Evolutionary conservation across 2,888 invertebrate genomes (phyloP), one percentile per base, ranked within the genome.

Genomic region (Rambutsinella grinnellia): DNA sequence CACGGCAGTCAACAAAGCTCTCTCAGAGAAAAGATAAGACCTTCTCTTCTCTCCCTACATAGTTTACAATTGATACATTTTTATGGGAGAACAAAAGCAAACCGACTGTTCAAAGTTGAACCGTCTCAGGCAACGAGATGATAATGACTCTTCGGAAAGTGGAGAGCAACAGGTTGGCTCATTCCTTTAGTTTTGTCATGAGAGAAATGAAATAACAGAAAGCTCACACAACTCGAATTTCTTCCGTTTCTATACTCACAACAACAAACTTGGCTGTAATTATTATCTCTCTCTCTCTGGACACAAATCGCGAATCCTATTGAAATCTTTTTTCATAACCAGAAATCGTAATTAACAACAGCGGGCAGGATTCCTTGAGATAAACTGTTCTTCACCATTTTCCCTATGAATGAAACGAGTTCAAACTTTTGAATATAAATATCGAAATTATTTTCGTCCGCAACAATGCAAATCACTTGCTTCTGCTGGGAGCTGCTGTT

Each of bases 111-210:
- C 17, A 57, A 70, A 69, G 76, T 76, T 76, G 76, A 70, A 76
- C 76, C 76, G 76, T 76, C 76, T 76, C 70, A 70, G 76, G 76
- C 76, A 54, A 76, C 49, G 51, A 68, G 57, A 44, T 58, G 51
- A 46, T 71, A 63, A 71, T 27, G 44, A 6, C 75, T 46, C 56
- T 24, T 49, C 10, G 36, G 49, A 8, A 51, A 47, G 27, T 47
- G 27, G 24, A 53, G 51, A 54, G 70, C 76, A 76, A 76, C 76
- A 76, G 66, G 70, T 70, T 70, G 70, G 51, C 19, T 36, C 5
- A 8, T 36, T n/a, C n/a, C n/a, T n/a, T n/a, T n/a, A n/a, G n/a
- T n/a, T n/a, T n/a, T n/a, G n/a, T n/a, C n/a, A n/a, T n/a, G n/a
- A n/a, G n/a, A n/a, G n/a, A n/a, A n/a, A n/a, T n/a, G n/a, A n/a